Evolutionary conservation across 2,113 vertebrate species (phyloP).

Genomic region (Tyrannus savana): DNA sequence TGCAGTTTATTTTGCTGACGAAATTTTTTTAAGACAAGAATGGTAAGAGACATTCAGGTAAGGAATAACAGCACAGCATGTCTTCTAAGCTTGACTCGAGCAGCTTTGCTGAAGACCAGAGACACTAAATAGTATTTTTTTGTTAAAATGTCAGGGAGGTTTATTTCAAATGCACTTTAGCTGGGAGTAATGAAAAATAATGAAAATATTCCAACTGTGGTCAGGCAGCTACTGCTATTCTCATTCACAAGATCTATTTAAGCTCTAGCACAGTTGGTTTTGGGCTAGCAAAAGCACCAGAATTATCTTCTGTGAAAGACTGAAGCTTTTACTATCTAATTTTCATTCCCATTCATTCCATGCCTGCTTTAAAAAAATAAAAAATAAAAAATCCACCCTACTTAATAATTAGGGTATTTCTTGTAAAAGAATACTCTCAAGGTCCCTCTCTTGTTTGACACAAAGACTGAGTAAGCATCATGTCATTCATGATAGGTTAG

Average conservation of each 20-base stretch:
- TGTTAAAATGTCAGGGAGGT: not conserved
- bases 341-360: not conserved
- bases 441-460: not conserved
- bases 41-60: not conserved
- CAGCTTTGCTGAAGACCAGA: not conserved
- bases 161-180: not conserved
- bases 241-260: not conserved
- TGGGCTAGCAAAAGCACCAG: not conserved
- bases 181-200: not conserved
- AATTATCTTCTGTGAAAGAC: not conserved
- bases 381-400: not conserved
- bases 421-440: not conserved
- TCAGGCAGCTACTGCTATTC: not conserved
- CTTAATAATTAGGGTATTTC: not conserved
- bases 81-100: not conserved
- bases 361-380: not conserved
- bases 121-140: not conserved
- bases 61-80: conserved; percentile 38
- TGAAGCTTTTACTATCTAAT: not conserved
- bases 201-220: not conserved
- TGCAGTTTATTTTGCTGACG: conserved; percentile 30
- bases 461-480: not conserved
- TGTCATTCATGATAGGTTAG: not conserved
- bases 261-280: not conserved
- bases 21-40: conserved; percentile 47